Conservation (phyloP, 2,888 invertebrate genomes). For the Napeogenes sylphis region DNA sequence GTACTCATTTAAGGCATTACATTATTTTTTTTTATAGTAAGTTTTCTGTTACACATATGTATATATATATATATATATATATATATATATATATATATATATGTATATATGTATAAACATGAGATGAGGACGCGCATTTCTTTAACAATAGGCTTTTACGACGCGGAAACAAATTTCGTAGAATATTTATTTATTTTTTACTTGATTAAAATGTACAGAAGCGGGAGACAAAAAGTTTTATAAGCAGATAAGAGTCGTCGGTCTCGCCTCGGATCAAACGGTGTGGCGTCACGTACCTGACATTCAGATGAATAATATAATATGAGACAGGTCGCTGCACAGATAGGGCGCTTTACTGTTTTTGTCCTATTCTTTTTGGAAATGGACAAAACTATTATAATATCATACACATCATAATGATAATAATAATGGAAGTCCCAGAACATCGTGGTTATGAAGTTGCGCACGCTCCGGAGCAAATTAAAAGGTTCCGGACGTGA, state of each 20-base stretch:
- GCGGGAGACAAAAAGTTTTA: slow-evolving; percentile 62
- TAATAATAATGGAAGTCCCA: slow-evolving; percentile 48
- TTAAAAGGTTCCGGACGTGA: slow-evolving; percentile 52
- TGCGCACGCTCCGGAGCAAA: slow-evolving; percentile 52
- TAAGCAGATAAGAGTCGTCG: slow-evolving; percentile 58
- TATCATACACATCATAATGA: slow-evolving; percentile 40
- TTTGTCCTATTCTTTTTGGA: slow-evolving; percentile 64
- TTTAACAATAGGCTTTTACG: slow-evolving; percentile 39
- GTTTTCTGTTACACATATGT: no score
- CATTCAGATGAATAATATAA: slow-evolving; percentile 55
- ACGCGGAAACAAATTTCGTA: slow-evolving; percentile 64
- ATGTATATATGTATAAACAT: no score
- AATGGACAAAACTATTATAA: slow-evolving; percentile 54
- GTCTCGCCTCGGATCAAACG: slow-evolving; percentile 65
- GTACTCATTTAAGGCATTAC: no score
- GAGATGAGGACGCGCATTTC: no score
- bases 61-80: no score
- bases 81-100: no score
- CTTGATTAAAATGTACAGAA: slow-evolving; percentile 74
- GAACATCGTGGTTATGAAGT: slow-evolving; percentile 52
- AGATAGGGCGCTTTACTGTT: slow-evolving; percentile 65
- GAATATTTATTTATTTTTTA: slow-evolving; percentile 56
- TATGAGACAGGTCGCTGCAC: slow-evolving; percentile 29
- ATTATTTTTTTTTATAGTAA: no score
- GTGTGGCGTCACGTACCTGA: slow-evolving; percentile 56